These are phyloP conservation scores for Engystomops pustulosus DNA, from an alignment of 2,113 vertebrate genomes.

Conservation along the genomic window DNA sequence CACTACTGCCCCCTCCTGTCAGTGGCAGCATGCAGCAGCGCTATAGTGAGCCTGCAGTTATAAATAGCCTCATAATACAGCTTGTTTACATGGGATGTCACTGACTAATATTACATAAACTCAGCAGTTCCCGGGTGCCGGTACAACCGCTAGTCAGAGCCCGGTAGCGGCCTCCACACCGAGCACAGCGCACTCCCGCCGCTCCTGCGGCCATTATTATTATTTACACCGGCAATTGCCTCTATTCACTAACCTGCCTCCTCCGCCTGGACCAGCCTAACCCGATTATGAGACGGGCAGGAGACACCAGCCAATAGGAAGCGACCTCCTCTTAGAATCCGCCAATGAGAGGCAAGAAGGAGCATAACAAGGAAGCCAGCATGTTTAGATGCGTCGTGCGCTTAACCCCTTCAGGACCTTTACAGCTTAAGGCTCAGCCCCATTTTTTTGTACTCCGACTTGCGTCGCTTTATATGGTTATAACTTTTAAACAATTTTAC, in stretches of 20 bases:
- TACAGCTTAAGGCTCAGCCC: too few species aligned
- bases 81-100: background rate
- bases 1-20: too few species aligned
- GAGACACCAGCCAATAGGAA: constrained; percentile 11
- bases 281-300: background rate
- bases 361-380: constrained; percentile 21
- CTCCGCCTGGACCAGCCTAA: constrained; percentile 35
- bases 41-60: background rate
- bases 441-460: too few species aligned
- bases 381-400: constrained; percentile 4
- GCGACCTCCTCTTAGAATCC: background rate
- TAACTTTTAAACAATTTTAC: too few species aligned
- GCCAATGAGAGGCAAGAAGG: background rate
- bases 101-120: background rate
- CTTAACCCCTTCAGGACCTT: too few species aligned
- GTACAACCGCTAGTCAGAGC: background rate
- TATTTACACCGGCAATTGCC: constrained; percentile 4
- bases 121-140: background rate
- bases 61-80: background rate
- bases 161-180: background rate
- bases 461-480: too few species aligned
- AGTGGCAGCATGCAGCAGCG: background rate
- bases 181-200: background rate
- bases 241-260: constrained; percentile 48
- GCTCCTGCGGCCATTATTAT: background rate